phyloP scores from a whole-genome alignment of 2,113 vertebrate species.

The Fregata magnificens region DNA sequence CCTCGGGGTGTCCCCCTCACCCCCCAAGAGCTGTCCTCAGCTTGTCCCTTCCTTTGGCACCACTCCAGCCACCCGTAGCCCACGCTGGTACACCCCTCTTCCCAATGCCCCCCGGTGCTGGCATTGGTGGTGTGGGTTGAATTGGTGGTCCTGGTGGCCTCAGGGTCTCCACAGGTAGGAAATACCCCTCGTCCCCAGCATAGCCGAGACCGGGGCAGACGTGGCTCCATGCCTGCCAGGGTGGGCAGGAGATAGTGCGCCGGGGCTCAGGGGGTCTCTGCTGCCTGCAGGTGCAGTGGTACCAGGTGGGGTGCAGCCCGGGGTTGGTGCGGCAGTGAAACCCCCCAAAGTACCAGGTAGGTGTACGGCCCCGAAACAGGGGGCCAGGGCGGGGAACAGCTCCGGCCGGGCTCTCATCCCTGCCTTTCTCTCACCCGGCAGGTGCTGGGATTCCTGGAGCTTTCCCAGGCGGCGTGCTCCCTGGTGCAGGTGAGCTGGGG shows the following conservation, averaged over 20 bases:
- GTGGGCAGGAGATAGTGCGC: background rate
- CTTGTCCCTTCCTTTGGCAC: background rate
- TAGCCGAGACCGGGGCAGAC: background rate
- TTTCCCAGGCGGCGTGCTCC: constrained; percentile 76
- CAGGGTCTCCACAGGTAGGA: constrained; percentile 67
- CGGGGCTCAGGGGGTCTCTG: background rate
- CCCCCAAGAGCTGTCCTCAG: background rate
- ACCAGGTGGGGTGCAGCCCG: constrained; percentile 56
- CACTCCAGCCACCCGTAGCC: fast-evolving
- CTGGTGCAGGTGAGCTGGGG: constrained; percentile 72
- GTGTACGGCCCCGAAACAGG: background rate
- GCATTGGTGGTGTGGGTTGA: constrained; percentile 29
- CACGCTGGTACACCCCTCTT: background rate
- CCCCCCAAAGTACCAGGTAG: constrained; percentile 80
- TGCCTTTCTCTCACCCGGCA: background rate
- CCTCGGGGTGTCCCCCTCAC: background rate
- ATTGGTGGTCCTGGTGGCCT: constrained; percentile 35
- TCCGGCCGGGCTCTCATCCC: fast-evolving
- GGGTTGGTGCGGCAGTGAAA: constrained; percentile 67
- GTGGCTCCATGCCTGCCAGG: background rate
- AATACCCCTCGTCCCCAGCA: background rate
- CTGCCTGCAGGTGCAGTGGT: constrained; percentile 62
- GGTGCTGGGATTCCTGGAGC: constrained; percentile 79
- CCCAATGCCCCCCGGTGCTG: constrained; percentile 30
- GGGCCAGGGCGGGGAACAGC: background rate